These are phyloP conservation scores for Steinernema scapterisci DNA, from an alignment of 2,888 invertebrate species.

Conservation along the genomic window DNA sequence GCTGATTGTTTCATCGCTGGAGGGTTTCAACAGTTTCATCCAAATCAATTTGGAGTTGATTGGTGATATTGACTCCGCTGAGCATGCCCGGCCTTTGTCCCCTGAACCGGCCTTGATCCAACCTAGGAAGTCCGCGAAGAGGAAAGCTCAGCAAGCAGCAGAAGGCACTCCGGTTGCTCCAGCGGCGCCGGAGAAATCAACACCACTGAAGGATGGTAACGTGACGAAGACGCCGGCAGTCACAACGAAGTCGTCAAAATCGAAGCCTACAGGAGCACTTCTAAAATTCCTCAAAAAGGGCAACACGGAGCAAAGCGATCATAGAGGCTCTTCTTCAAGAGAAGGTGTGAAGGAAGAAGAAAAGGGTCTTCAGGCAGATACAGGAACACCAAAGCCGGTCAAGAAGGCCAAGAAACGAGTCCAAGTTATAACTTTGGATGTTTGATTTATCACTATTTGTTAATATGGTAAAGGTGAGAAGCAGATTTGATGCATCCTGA, in stretches of 20 bases:
- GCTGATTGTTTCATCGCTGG: constrained; percentile 82
- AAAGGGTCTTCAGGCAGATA: too few species aligned
- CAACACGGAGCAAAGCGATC: neutral
- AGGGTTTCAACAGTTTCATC: constrained; percentile 85
- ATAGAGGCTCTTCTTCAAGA: neutral
- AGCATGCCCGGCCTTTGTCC: neutral
- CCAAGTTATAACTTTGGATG: neutral
- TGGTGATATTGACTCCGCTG: constrained; percentile 23
- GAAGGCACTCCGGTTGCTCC: neutral
- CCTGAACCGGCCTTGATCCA: constrained; percentile 8
- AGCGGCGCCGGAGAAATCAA: neutral
- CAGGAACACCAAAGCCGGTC: neutral
- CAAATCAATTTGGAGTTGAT: constrained; percentile 73
- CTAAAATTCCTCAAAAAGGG: constrained; percentile 7
- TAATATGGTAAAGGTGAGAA: too few species aligned
- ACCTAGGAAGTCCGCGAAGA: constrained; percentile 4
- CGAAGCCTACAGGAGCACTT: neutral
- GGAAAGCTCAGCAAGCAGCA: neutral
- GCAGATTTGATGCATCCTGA: too few species aligned
- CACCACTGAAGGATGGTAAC: constrained; percentile 9
- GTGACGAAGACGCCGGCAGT: neutral
- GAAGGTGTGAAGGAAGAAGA: too few species aligned
- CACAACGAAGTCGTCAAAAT: neutral
- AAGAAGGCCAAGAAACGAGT: constrained; percentile 18
- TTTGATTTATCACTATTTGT: neutral